Evolutionary conservation across 2,113 vertebrate species (phyloP).

Genomic region (Stomatorhinus ivindoensis): DNA sequence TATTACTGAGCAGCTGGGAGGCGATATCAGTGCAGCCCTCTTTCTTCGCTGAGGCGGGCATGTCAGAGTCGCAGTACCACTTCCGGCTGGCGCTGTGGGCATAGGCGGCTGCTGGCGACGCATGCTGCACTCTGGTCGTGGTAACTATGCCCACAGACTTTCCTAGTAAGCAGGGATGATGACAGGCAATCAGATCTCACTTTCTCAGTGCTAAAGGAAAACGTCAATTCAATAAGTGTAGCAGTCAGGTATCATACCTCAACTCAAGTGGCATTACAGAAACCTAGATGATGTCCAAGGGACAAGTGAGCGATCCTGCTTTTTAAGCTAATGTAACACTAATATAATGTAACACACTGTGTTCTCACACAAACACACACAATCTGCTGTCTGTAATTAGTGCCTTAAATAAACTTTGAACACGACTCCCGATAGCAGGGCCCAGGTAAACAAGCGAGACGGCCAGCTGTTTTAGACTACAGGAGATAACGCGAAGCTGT

Average conservation of each 20-base stretch:
- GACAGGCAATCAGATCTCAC: neutral
- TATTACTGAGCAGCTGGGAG: slow-evolving; percentile 61
- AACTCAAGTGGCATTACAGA: neutral
- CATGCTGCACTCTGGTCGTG: slow-evolving; percentile 65
- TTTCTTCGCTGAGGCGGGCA: slow-evolving; percentile 48
- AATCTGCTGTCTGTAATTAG: neutral
- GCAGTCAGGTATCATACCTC: neutral
- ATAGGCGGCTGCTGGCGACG: slow-evolving; percentile 60
- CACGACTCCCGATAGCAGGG: neutral
- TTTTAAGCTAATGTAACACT: neutral
- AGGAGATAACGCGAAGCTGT: neutral
- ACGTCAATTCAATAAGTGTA: neutral
- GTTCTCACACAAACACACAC: neutral
- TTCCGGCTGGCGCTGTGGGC: slow-evolving; percentile 64
- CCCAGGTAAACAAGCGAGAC: neutral
- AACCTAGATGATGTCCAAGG: neutral
- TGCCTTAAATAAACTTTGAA: neutral
- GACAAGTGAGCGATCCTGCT: neutral
- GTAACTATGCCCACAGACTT: slow-evolving; percentile 71
- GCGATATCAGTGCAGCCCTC: slow-evolving; percentile 63
- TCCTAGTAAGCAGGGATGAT: slow-evolving; percentile 37
- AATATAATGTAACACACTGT: neutral
- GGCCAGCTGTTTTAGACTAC: neutral
- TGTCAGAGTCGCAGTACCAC: slow-evolving; percentile 65
- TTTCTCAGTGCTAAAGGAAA: neutral